These are phyloP conservation scores for Abrostola tripartita DNA, from an alignment of 2,888 invertebrate genomes.

Conservation along the genomic window DNA sequence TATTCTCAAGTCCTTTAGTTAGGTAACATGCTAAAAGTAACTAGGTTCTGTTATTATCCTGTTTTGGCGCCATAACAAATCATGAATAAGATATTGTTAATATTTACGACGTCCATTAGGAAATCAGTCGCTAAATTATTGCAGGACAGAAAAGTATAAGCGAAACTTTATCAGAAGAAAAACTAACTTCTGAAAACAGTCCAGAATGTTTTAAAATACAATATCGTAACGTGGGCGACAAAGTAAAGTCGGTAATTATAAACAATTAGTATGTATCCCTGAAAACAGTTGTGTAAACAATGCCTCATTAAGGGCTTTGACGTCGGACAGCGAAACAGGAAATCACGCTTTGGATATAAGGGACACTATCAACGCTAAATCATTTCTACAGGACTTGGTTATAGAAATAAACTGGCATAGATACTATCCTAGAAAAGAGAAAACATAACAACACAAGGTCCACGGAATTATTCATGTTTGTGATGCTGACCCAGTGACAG, in stretches of 20 bases:
- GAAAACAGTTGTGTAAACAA: slow-evolving; percentile 25
- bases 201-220: neutral
- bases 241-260: slow-evolving; percentile 20
- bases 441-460: slow-evolving; percentile 21
- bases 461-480: slow-evolving; percentile 42
- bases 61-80: no score
- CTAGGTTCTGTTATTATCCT: no score
- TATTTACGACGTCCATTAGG: no score
- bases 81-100: no score
- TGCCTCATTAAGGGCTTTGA: slow-evolving; percentile 45
- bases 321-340: slow-evolving; percentile 31
- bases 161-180: neutral
- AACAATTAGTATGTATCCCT: slow-evolving; percentile 22
- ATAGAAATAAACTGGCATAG: no score
- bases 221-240: neutral
- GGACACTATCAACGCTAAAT: neutral
- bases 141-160: no score
- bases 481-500: slow-evolving; percentile 51
- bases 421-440: neutral
- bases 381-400: no score
- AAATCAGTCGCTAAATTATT: no score
- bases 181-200: neutral
- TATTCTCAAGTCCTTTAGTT: no score
- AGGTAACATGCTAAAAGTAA: no score
- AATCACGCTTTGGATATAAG: slow-evolving; percentile 29